Conservation (phyloP, 2,797 vertebrate species). For the Gambusia yucatana region DNA sequence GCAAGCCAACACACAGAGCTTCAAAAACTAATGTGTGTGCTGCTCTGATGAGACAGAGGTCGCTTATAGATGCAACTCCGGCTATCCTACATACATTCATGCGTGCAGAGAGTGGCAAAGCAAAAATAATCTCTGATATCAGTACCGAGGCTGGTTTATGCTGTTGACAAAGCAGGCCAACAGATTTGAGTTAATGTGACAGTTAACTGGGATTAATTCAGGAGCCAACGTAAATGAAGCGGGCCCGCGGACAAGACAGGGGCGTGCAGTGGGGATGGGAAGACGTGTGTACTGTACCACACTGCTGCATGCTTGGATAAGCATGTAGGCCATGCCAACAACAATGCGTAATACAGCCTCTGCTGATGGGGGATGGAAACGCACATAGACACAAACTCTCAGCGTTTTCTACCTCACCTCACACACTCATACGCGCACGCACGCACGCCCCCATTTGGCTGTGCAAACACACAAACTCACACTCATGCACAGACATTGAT, state of each 20-base stretch:
- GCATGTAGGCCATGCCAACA: constrained; percentile 86
- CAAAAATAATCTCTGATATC: constrained; percentile 59
- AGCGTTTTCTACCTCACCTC: constrained; percentile 40
- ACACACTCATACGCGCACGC: constrained; percentile 9
- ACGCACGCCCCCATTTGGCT: constrained; percentile 20
- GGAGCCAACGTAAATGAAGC: constrained; percentile 79
- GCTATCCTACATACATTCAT: constrained; percentile 38
- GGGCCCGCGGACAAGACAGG: constrained; percentile 70
- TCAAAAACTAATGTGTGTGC: constrained; percentile 34
- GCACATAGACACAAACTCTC: constrained; percentile 48
- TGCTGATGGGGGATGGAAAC: constrained; percentile 74
- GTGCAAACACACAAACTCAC: constrained; percentile 36
- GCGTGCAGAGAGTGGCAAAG: constrained; percentile 51
- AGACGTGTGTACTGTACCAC: constrained; percentile 80
- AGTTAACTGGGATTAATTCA: constrained; percentile 82
- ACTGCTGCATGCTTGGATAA: constrained; percentile 81
- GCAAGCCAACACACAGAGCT: constrained; percentile 13
- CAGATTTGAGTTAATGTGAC: constrained; percentile 79
- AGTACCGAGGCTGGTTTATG: constrained; percentile 62
- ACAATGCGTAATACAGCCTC: constrained; percentile 83
- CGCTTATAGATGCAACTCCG: constrained; percentile 41
- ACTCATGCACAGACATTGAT: constrained; percentile 72
- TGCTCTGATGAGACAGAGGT: constrained; percentile 32
- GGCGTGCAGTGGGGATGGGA: constrained; percentile 66
- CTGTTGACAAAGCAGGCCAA: constrained; percentile 66